Conservation (phyloP, 2,797 vertebrate species). For the Rhyacichthys aspro region DNA sequence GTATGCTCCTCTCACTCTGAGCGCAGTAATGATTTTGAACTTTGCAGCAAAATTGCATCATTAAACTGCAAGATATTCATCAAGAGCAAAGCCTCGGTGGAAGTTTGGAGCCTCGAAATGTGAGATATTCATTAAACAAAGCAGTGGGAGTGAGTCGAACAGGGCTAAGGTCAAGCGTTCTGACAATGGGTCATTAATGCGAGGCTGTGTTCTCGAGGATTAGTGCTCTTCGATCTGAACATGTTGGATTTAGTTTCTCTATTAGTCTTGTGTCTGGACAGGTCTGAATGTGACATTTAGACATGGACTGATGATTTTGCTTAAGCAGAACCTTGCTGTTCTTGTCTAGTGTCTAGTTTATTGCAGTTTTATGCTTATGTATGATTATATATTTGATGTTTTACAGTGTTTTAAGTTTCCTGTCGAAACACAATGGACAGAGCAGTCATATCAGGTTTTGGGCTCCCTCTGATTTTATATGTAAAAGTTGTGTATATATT, state of each 20-base stretch:
- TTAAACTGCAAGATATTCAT: slow-evolving; percentile 51
- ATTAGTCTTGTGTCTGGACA: slow-evolving; percentile 38
- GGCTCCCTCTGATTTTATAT: no score
- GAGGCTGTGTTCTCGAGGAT: slow-evolving; percentile 48
- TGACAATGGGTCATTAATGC: slow-evolving; percentile 67
- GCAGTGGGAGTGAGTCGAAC: slow-evolving; percentile 2
- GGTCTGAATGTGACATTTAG: slow-evolving; percentile 17
- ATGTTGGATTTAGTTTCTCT: slow-evolving; percentile 60
- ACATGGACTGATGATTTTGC: slow-evolving; percentile 25
- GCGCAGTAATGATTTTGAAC: slow-evolving; percentile 54
- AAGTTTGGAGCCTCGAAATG: slow-evolving; percentile 9
- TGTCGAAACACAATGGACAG: no score
- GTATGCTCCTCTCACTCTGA: slow-evolving; percentile 52
- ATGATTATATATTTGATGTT: no score
- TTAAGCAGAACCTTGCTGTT: slow-evolving; percentile 13
- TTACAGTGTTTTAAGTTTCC: no score
- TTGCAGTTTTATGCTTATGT: no score
- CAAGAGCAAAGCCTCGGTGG: slow-evolving; percentile 13
- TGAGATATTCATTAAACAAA: slow-evolving; percentile 20
- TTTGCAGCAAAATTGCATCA: slow-evolving; percentile 45
- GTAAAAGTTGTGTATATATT: no score
- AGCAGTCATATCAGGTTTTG: no score
- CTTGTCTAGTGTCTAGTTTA: no score
- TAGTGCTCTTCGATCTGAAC: slow-evolving; percentile 61
- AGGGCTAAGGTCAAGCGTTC: slow-evolving; percentile 18